These are phyloP conservation scores for Myiozetetes cayanensis DNA, from an alignment of 2,113 vertebrate species.

Conservation along the genomic window DNA sequence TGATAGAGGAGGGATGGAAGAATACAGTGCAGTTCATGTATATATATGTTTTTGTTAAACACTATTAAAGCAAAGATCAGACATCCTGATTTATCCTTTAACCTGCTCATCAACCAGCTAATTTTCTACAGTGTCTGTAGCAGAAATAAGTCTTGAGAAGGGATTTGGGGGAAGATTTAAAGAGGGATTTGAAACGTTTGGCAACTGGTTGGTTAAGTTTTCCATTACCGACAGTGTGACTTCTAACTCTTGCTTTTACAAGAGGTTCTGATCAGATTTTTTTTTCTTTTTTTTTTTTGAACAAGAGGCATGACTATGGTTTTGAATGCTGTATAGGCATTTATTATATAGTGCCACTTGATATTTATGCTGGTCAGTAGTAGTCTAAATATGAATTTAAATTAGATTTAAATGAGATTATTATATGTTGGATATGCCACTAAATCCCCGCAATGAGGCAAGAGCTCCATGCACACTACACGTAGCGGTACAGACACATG, in stretches of 20 bases:
- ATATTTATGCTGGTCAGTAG: background rate
- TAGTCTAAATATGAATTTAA: background rate
- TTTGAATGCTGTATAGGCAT: background rate
- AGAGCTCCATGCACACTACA: background rate
- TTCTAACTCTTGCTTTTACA: background rate
- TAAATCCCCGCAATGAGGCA: background rate
- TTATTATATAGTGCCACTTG: background rate
- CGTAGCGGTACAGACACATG: background rate
- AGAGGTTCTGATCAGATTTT: background rate
- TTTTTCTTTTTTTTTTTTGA: background rate
- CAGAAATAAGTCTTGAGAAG: conserved; percentile 33
- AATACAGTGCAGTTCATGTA: background rate
- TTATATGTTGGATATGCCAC: background rate
- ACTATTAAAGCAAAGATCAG: background rate
- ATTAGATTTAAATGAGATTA: background rate
- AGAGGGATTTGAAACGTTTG: conserved; percentile 35
- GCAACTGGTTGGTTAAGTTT: conserved; percentile 17
- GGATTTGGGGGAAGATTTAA: conserved; percentile 51
- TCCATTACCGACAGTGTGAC: background rate
- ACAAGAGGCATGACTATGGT: background rate
- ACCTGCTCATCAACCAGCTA: background rate
- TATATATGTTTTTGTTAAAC: background rate
- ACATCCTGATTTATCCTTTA: conserved; percentile 3
- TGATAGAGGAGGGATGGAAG: background rate
- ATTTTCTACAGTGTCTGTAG: background rate